Evolutionary conservation across 2,797 vertebrate species (phyloP).

Genomic region (Eulemur albifrons): DNA sequence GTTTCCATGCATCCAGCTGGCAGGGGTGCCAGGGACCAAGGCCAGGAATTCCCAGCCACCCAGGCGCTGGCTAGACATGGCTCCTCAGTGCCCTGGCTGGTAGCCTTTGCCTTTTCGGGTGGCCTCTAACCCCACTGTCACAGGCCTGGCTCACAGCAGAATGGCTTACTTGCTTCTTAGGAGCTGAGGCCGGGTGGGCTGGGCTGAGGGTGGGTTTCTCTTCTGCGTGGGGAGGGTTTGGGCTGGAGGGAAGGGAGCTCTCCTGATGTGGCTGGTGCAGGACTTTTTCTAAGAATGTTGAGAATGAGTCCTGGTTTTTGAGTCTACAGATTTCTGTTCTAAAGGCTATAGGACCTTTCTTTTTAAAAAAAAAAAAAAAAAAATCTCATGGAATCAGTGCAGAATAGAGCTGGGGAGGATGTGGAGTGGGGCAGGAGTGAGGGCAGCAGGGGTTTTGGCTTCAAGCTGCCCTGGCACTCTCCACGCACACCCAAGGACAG

Average conservation of each 20-base stretch:
- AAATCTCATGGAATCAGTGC: not conserved
- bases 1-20: not conserved
- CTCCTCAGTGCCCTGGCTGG: not conserved
- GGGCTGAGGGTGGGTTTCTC: not conserved
- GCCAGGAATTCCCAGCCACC: not conserved
- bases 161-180: not conserved
- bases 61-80: not conserved
- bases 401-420: not conserved
- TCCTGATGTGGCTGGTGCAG: not conserved
- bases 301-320: not conserved
- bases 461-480: not conserved
- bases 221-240: not conserved
- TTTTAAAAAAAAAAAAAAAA: not conserved
- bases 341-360: not conserved
- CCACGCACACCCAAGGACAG: accelerated
- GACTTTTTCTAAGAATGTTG: not conserved
- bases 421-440: not conserved
- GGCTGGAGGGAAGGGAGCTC: not conserved
- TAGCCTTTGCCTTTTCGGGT: not conserved
- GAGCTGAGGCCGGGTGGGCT: not conserved
- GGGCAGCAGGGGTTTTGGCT: not conserved
- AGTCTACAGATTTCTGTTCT: not conserved
- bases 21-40: not conserved
- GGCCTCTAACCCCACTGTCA: not conserved
- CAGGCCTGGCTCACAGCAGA: not conserved